Evolutionary conservation across 2,113 vertebrate genomes (phyloP).

Genomic region (Arothron firmamentum): DNA sequence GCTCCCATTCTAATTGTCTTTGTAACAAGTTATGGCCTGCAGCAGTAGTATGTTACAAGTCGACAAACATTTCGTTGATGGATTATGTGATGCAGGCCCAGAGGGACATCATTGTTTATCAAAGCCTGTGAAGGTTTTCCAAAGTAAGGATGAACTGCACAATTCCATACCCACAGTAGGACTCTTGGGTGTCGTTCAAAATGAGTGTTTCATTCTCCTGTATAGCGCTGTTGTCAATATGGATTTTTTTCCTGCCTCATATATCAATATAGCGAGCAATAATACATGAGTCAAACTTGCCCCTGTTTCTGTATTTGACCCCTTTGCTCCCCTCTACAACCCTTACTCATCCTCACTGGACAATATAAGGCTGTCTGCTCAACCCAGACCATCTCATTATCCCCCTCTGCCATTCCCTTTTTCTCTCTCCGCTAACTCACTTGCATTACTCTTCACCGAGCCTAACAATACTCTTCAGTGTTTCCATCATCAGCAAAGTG

Average conservation of each 20-base stretch:
- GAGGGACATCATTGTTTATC: conserved; percentile 26
- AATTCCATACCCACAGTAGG: conserved; percentile 8
- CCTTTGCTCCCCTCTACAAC: conserved; percentile 11
- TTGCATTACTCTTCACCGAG: conserved; percentile 19
- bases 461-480: conserved; percentile 37
- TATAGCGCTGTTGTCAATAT: conserved; percentile 41
- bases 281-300: conserved; percentile 51
- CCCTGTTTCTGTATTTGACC: conserved; percentile 25
- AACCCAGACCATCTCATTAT: conserved; percentile 47
- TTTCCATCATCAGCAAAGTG: conserved; percentile 36
- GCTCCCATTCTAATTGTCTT: conserved; percentile 51
- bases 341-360: conserved; percentile 18
- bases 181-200: conserved; percentile 19
- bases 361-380: conserved; percentile 26
- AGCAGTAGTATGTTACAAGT: conserved; percentile 13
- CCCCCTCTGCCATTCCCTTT: not conserved
- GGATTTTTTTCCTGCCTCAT: conserved; percentile 16
- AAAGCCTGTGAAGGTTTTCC: conserved; percentile 34
- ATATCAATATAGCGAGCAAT: conserved; percentile 60
- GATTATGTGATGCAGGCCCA: conserved; percentile 46
- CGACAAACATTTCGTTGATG: conserved; percentile 41
- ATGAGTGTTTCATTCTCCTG: conserved; percentile 36
- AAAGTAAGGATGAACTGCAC: conserved; percentile 21
- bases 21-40: conserved; percentile 38
- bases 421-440: conserved; percentile 6